Base-by-base conservation (phyloP, 2,888 invertebrate species). In the Dynastes grantii region DNA sequence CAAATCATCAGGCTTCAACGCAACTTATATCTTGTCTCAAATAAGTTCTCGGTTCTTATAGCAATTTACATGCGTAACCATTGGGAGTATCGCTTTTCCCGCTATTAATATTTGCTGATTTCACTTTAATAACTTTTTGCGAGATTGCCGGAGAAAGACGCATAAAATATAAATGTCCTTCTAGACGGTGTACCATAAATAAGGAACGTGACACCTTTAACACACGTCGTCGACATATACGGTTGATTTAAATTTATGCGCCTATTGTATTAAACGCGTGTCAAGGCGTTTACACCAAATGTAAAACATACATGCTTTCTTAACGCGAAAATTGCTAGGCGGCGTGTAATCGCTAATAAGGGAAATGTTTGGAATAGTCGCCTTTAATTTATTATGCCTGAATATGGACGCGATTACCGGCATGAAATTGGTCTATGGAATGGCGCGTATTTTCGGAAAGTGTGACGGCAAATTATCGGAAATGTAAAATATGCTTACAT, bases 161-260 rank as follows among this genome's bases (percentile, higher is more conserved):
- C 16, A 58, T 58, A 58, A 58, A 58, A 22, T 58, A 58, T 58
- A 53, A 53, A 58, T 58, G 55, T 58, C 55, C 4, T 9, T 22
- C 22, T 58, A 16, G 55, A 16, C 55, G 3, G 22, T 8, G 22
- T 27, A 16, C 55, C 55, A 27, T 68, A 68, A 49, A 68, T 68
- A 68, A 68, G 22, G 51, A 11, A 51, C 51, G 68, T 68, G 68
- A 68, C 68, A 68, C 68, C 27, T 68, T 68, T 68, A 68, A 58
- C 22, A 51, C 51, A 29, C 22, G 29, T 29, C 51, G 13, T 13
- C 27, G 68, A 68, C 68, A 29, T n/a, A 67, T 45, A 45, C 65
- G 45, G 65, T 68, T 68, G 51, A 68, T 68, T 49, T 49, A 51
- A 68, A 68, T 68, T 68, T 68, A 68, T 68, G n/a, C 29, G 22